Percentiles rank a stretch among this genome's conserved stretches.
phyloP scores from a whole-genome alignment of 1,140 invertebrate genomes.

The Brachionus plicatilis region DNA sequence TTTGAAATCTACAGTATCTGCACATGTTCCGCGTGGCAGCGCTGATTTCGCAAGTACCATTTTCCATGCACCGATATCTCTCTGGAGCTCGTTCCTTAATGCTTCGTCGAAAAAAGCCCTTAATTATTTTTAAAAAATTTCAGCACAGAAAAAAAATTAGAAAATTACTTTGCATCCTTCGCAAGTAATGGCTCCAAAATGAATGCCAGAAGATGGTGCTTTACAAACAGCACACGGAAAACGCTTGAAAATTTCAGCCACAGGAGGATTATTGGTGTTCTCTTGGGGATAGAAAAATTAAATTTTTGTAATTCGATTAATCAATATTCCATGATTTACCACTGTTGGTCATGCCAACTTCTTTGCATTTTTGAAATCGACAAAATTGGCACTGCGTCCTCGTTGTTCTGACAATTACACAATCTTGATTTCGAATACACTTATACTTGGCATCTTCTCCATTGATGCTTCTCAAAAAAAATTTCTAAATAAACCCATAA shows the following conservation, averaged over 20 bases:
- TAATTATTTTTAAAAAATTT: neutral
- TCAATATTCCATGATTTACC: slow-evolving; percentile 58
- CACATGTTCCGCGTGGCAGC: slow-evolving; percentile 70
- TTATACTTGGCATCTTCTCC: slow-evolving; percentile 50
- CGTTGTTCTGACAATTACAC: slow-evolving; percentile 53
- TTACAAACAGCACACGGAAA: slow-evolving; percentile 69
- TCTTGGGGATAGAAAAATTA: neutral
- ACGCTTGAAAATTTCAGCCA: slow-evolving; percentile 35
- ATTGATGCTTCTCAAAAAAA: slow-evolving; percentile 52
- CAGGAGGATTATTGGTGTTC: slow-evolving; percentile 26
- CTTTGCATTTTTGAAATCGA: slow-evolving; percentile 95
- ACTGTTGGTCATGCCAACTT: slow-evolving; percentile 97
- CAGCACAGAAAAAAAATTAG: neutral
- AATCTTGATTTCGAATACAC: slow-evolving; percentile 49
- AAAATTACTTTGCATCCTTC: slow-evolving; percentile 87
- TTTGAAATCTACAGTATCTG: slow-evolving; percentile 92
- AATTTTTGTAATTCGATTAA: neutral
- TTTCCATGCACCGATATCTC: slow-evolving; percentile 39
- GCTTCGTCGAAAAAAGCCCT: slow-evolving; percentile 43
- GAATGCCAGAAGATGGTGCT: slow-evolving; percentile 87
- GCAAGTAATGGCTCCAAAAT: slow-evolving; percentile 92
- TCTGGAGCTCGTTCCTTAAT: slow-evolving; percentile 40
- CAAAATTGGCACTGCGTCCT: slow-evolving; percentile 81
- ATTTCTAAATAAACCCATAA: slow-evolving; percentile 49
- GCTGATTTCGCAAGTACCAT: slow-evolving; percentile 41